Percentiles rank a stretch among this genome's conserved stretches.
phyloP scores from a whole-genome alignment of 2,113 vertebrate species.

The Menidia beryllina region DNA sequence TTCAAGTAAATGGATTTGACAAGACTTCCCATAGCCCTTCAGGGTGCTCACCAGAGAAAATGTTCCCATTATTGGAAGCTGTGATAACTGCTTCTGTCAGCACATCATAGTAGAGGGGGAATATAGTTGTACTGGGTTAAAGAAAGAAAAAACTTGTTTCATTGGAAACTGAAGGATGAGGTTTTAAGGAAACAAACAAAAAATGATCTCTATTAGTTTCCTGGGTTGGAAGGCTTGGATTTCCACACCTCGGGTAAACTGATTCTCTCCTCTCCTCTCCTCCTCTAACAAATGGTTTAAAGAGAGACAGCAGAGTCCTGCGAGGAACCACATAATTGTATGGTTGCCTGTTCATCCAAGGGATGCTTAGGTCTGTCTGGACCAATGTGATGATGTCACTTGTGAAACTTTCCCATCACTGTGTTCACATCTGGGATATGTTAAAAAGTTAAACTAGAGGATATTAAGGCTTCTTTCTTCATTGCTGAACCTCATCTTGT shows the following conservation, averaged over 20 bases:
- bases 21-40: conserved; percentile 61
- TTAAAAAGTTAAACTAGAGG: conserved; percentile 52
- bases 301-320: conserved; percentile 59
- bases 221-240: conserved; percentile 60
- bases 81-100: conserved; percentile 75
- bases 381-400: conserved; percentile 69
- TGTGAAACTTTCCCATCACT: conserved; percentile 40
- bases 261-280: conserved; percentile 63
- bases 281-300: conserved; percentile 66
- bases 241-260: conserved; percentile 72
- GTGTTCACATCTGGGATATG: conserved; percentile 71
- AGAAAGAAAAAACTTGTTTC: conserved; percentile 29
- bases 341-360: conserved; percentile 47
- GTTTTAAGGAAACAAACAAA: conserved; percentile 34
- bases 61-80: conserved; percentile 59
- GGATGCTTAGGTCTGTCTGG: conserved; percentile 65
- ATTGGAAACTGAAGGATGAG: conserved; percentile 47
- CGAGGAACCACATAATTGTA: conserved; percentile 76
- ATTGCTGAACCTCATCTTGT: conserved; percentile 26
- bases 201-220: conserved; percentile 45
- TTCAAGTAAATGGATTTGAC: conserved; percentile 74
- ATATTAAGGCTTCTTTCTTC: conserved; percentile 62
- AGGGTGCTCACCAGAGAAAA: conserved; percentile 68
- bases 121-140: conserved; percentile 18
- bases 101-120: conserved; percentile 57